These are phyloP conservation scores for Pollachius pollachius DNA, from an alignment of 2,113 vertebrate species.

Conservation along the genomic window DNA sequence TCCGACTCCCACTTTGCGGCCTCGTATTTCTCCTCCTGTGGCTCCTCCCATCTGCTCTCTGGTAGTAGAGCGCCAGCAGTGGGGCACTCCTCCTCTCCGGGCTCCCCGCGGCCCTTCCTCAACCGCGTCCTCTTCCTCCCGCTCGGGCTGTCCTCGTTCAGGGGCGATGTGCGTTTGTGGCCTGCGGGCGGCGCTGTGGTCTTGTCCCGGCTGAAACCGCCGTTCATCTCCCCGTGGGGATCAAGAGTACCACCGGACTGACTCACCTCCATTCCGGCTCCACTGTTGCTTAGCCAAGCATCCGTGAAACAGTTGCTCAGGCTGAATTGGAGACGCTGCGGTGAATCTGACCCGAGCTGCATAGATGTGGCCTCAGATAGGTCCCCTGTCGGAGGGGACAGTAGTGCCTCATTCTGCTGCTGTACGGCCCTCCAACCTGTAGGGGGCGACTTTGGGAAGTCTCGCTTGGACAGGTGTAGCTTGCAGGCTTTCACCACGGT, in stretches of 20 bases:
- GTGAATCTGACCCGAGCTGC: conserved; percentile 81
- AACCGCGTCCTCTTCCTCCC: conserved; percentile 69
- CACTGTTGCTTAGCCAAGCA: conserved; percentile 45
- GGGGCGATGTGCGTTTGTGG: conserved; percentile 82
- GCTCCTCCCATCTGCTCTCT: conserved; percentile 63
- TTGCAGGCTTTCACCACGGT: conserved; percentile 92
- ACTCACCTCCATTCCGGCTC: conserved; percentile 48
- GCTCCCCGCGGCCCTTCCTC: conserved; percentile 64
- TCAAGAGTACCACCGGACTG: conserved; percentile 48
- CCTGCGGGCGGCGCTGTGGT: conserved; percentile 67
- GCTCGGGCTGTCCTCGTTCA: conserved; percentile 63
- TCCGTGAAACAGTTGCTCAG: conserved; percentile 81
- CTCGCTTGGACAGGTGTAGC: conserved; percentile 87
- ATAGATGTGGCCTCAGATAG: conserved; percentile 53
- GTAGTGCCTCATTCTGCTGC: conserved; percentile 23
- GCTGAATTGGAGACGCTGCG: conserved; percentile 84
- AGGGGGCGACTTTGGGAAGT: conserved; percentile 85
- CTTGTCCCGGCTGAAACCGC: conserved; percentile 58
- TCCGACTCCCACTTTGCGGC: conserved; percentile 68
- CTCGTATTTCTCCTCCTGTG: conserved; percentile 53
- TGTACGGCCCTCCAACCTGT: conserved; percentile 63
- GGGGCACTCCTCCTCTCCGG: conserved; percentile 70
- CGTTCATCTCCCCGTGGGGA: conserved; percentile 15
- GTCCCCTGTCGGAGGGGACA: conserved; percentile 24
- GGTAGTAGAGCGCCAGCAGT: conserved; percentile 75